Base-by-base conservation (phyloP, 2,797 vertebrate species). In the Sebastiscus tertius region DNA sequence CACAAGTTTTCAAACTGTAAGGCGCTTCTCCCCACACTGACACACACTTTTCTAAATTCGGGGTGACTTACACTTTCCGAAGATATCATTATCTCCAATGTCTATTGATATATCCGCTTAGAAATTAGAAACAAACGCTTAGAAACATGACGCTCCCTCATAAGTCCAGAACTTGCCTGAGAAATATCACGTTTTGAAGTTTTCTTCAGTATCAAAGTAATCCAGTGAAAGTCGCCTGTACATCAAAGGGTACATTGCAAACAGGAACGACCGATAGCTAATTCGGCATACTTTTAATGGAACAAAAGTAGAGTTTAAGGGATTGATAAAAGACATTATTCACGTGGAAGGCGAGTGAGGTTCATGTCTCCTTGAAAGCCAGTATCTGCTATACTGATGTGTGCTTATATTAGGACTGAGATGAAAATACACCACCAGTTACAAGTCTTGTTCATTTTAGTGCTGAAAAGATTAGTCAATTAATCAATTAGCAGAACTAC, bases 291-390 rank as follows among this genome's bases (percentile, higher is more conserved):
- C 2, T 62, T 77, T 31, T 27, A 60, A 67, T 52, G 13, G 6
- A 16, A 16, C 11, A 46, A 27, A 18, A 42, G 34, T 22, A 6
- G 1, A 13, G 20, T 36, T 26, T 7, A 16, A 49, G 11, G 14
- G 36, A 61, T 13, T 31, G 67, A 69, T 59, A 20, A 72, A 12
- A 26, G 12, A 54, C 13, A 42, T 56, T 22, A 65, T 65, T 73
- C 4, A 69, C 64, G 63, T 36, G 10, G n/a, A 27, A 36, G 16
- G 13, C n/a, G 16, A 20, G 46, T 33, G 26, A 34, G 20, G 26
- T 75, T 24, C 9, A 3, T 14, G 68, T 33, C 29, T 75, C 36
- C 10, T 24, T 69, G 24, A 77, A 84, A 58, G 20, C 18, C 69
- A 83, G 67, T 29, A n/a, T 24, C 42, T 70, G 42, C 61, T 68